Evolutionary conservation across 1,140 invertebrate genomes (phyloP).

Genomic region (Trichonephila inaurata): DNA sequence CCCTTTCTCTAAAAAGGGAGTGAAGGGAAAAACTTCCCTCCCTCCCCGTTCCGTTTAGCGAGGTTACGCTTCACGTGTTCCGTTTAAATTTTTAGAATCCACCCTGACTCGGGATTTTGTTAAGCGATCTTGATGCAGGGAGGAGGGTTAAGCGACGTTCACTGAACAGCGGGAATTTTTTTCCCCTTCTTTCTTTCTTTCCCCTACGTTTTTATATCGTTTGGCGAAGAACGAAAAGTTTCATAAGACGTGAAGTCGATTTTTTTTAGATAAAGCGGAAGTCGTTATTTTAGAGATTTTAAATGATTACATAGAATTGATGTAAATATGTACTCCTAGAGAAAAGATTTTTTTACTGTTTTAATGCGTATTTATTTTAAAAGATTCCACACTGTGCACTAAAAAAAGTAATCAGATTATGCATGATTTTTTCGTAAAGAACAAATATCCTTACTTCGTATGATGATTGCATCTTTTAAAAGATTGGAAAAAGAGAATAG

Average conservation of each 20-base stretch:
- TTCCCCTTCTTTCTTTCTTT: not conserved
- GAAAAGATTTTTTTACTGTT: not conserved
- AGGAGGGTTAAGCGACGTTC: not conserved
- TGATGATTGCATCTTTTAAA: too few species aligned
- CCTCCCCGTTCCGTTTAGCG: not conserved
- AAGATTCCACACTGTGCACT: too few species aligned
- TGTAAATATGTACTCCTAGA: not conserved
- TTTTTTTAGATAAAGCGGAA: not conserved
- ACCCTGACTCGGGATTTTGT: slow-evolving; percentile 6
- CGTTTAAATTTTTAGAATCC: slow-evolving; percentile 26
- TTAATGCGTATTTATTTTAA: too few species aligned
- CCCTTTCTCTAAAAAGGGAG: not conserved
- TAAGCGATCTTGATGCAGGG: not conserved
- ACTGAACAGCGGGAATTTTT: not conserved
- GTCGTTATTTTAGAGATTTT: not conserved
- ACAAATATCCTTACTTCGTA: too few species aligned
- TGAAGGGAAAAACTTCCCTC: not conserved
- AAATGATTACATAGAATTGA: not conserved
- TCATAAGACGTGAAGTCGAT: not conserved
- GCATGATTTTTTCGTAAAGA: too few species aligned
- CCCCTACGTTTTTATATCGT: not conserved
- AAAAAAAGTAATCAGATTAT: too few species aligned
- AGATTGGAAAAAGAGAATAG: too few species aligned
- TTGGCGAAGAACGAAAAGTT: not conserved
- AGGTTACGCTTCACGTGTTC: not conserved